Conservation (phyloP, 2,113 vertebrate genomes). For the Parus major region DNA sequence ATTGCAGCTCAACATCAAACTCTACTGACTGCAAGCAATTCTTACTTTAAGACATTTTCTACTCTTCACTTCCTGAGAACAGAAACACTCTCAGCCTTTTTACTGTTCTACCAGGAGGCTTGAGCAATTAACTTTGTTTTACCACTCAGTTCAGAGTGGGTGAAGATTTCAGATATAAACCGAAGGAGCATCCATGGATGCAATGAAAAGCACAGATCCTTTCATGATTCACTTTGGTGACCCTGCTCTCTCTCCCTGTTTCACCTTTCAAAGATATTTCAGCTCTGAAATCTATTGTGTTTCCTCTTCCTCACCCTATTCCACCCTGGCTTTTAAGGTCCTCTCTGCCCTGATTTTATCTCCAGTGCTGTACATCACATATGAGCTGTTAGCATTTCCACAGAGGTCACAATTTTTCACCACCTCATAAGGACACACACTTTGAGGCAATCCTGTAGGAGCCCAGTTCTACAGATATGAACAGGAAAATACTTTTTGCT, state of each 20-base stretch:
- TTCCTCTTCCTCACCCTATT: neutral
- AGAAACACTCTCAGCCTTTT: neutral
- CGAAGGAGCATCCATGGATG: neutral
- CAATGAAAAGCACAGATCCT: neutral
- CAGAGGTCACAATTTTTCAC: neutral
- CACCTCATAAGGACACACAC: neutral
- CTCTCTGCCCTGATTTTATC: neutral
- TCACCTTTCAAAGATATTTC: neutral
- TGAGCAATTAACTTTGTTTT: neutral
- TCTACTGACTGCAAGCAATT: neutral
- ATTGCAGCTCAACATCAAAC: neutral
- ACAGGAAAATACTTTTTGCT: neutral
- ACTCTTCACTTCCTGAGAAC: neutral
- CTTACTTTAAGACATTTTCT: neutral
- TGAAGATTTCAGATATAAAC: neutral
- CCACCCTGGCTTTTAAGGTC: neutral
- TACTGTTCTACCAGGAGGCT: neutral
- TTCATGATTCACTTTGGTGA: neutral
- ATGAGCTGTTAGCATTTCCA: neutral
- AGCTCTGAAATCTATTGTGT: neutral
- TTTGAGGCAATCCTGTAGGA: neutral
- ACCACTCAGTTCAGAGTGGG: neutral
- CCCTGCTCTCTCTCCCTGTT: neutral
- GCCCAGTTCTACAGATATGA: accelerated
- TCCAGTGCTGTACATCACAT: neutral